These are phyloP conservation scores for Poecile atricapillus DNA, from an alignment of 2,113 vertebrate genomes.

Conservation along the genomic window DNA sequence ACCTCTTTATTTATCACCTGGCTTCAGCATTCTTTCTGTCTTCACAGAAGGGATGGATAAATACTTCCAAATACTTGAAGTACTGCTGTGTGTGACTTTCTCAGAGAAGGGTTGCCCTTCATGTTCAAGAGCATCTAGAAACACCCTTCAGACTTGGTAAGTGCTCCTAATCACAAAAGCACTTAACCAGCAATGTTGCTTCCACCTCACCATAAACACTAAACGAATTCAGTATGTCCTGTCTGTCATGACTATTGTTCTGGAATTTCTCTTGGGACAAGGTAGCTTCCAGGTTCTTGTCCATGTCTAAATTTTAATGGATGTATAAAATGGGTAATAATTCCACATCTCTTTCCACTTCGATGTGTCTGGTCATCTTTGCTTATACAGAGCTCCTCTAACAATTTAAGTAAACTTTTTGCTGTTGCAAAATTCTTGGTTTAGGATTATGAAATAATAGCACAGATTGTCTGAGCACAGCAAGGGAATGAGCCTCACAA, in stretches of 20 bases:
- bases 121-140: not conserved
- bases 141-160: not conserved
- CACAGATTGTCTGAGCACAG: not conserved
- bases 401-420: not conserved
- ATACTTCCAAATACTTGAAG: not conserved
- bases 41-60: not conserved
- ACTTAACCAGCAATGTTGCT: not conserved
- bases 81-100: not conserved
- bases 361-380: not conserved
- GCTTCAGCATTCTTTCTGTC: not conserved
- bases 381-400: not conserved
- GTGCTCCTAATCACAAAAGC: not conserved
- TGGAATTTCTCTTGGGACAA: not conserved
- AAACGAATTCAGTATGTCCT: not conserved
- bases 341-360: not conserved
- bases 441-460: not conserved
- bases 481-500: not conserved
- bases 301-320: not conserved
- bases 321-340: rapidly evolving
- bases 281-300: not conserved
- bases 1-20: not conserved
- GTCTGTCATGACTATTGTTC: not conserved
- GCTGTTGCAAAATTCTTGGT: not conserved
- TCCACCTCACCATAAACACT: not conserved
- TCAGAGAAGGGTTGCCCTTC: not conserved